Evolutionary conservation across 2,797 vertebrate species (phyloP), one percentile per base, ranked within the genome.

Genomic region (Anguilla pacifica): DNA sequence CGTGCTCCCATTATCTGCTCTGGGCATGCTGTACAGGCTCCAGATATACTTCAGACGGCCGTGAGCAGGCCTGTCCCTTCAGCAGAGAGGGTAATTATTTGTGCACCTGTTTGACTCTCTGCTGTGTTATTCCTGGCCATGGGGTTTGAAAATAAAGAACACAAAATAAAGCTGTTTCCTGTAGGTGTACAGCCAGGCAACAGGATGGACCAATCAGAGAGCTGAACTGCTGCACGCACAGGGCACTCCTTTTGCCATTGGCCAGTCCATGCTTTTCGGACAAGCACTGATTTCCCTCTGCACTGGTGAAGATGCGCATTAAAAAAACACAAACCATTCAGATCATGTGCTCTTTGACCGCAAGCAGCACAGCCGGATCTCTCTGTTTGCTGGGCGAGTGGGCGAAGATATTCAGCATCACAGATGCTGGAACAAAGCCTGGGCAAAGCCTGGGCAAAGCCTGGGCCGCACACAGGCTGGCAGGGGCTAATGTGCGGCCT

Each of bases 341-440:
- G 10, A 35, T 2, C 67, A 72, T 31, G 67, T 10, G 72, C 17
- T 17, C 55, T 17, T 3, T 57, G 55, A 57, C 55, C 55, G 11
- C 55, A 6, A 10, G 51, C 51, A 6, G 51, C 51, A 51, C 6
- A 10, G 51, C 51, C 51, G 10, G 51, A 51, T 10, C 51, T 51
- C 5, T 51, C 51, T 51, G 51, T 51, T 6, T 51, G 51, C 10
- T 10, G 51, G 51, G 90, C 91, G 92, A 92, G 88, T 92, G 93
- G 94, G 94, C 95, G 95, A 93, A 94, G 94, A 94, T 95, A 96
- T 96, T 92, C 31, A 91, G 94, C 96, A 94, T 96, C 95, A 92
- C 95, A 95, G 96, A 93, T 94, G 94, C 93, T 72, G 90, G 88
- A 96, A 96, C 96, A 97, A 97, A 96, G 93, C n/a, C n/a, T n/a